Conservation (phyloP, 2,797 vertebrate species). For the Peromyscus nudipes region DNA sequence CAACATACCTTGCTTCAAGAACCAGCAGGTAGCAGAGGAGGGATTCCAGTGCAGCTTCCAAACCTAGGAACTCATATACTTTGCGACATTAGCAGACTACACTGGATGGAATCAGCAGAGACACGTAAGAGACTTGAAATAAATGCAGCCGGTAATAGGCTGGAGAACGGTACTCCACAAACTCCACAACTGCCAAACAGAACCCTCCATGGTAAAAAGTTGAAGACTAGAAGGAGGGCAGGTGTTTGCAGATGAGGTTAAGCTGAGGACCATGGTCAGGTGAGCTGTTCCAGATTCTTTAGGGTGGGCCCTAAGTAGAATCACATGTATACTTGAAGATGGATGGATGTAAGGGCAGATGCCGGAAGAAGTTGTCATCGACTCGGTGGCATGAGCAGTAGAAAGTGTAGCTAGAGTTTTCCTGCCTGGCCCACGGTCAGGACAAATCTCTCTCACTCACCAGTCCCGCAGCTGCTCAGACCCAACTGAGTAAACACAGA, state of each 20-base stretch:
- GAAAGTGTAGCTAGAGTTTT: not conserved
- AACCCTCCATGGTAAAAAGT: not conserved
- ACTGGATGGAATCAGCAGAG: not conserved
- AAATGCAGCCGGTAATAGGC: not conserved
- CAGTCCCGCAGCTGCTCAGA: too few species aligned
- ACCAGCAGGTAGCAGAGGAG: not conserved
- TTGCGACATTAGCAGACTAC: not conserved
- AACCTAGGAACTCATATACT: not conserved
- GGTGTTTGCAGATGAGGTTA: not conserved
- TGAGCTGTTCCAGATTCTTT: not conserved
- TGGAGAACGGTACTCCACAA: not conserved
- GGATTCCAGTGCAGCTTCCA: not conserved
- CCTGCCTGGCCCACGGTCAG: too few species aligned
- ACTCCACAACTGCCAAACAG: constrained; percentile 21
- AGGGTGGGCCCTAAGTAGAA: not conserved
- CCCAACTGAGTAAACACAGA: too few species aligned
- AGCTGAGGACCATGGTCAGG: not conserved
- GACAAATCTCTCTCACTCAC: too few species aligned
- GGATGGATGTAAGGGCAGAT: not conserved
- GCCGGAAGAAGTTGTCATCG: not conserved
- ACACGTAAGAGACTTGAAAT: constrained; percentile 30
- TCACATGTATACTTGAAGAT: not conserved
- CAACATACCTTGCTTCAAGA: not conserved
- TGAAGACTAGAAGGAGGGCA: not conserved
- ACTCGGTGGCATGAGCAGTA: not conserved